Percentiles rank a stretch among this genome's conserved stretches.
Evolutionary conservation across 2,888 invertebrate genomes (phyloP).

Genomic region (Caenorhabditis sp.): DNA sequence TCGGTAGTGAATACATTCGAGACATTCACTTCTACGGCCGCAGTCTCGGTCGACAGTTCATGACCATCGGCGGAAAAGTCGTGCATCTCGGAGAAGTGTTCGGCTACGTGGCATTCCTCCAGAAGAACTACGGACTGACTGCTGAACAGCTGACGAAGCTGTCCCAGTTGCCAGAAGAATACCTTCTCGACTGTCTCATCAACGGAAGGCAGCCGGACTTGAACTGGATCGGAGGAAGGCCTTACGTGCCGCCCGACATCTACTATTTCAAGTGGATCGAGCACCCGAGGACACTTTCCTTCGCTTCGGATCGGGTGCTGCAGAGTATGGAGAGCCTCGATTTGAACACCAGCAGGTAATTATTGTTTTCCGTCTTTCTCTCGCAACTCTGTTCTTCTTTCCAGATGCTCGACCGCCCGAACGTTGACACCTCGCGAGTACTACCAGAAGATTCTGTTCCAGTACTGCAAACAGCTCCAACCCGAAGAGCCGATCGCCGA

Average conservation of each 20-base stretch:
- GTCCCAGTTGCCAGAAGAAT: conserved; percentile 83
- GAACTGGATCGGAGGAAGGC: conserved; percentile 82
- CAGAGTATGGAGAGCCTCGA: conserved; percentile 83
- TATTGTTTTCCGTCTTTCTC: neutral
- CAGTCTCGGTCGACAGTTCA: conserved; percentile 80
- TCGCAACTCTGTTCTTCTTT: conserved; percentile 13
- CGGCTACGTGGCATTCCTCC: conserved; percentile 83
- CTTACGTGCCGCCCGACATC: conserved; percentile 83
- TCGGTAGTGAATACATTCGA: conserved; percentile 83
- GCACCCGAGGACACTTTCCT: conserved; percentile 82
- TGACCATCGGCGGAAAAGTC: conserved; percentile 83
- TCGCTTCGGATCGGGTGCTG: conserved; percentile 81
- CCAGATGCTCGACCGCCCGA: conserved; percentile 80
- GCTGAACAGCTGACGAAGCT: conserved; percentile 83
- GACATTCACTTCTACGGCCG: conserved; percentile 83
- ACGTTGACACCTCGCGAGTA: conserved; percentile 83
- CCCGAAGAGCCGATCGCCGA: conserved; percentile 72
- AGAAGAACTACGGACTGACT: conserved; percentile 83
- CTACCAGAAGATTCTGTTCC: conserved; percentile 81
- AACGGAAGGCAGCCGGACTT: conserved; percentile 82
- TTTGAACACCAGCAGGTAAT: conserved; percentile 78
- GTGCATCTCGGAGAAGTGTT: conserved; percentile 83
- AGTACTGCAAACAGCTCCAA: conserved; percentile 80
- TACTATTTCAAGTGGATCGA: conserved; percentile 83
- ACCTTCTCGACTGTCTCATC: conserved; percentile 82